Evolutionary conservation across 2,888 invertebrate genomes (phyloP).

Genomic region (Tuberolachnus salignus): DNA sequence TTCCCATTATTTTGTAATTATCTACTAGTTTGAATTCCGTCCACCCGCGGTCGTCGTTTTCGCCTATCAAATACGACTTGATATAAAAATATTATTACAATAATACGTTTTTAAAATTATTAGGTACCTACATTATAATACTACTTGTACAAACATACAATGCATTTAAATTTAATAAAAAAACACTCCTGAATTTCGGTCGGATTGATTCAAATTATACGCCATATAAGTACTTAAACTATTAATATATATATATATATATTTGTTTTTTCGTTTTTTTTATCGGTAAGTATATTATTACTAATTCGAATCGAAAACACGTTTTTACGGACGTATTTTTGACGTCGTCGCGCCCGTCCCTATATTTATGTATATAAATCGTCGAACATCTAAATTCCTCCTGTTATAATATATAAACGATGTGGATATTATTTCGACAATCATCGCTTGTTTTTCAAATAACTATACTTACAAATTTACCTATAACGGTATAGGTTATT

Average conservation of each 20-base stretch:
- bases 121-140: too few relatives aligned
- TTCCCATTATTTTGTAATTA: not conserved
- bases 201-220: slow-evolving; percentile 14
- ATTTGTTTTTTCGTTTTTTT: not conserved
- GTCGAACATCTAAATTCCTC: not conserved
- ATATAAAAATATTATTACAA: not conserved
- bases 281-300: not conserved
- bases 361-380: too few relatives aligned
- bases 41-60: not conserved
- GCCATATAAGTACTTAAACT: too few relatives aligned
- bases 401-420: too few relatives aligned
- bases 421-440: not conserved
- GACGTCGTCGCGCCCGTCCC: not conserved
- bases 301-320: not conserved
- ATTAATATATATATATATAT: not conserved
- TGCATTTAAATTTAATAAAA: not conserved
- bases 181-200: not conserved
- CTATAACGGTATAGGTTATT: too few relatives aligned
- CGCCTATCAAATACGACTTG: not conserved
- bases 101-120: not conserved
- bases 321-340: slow-evolving; percentile 3
- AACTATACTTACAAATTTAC: not conserved
- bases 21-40: not conserved
- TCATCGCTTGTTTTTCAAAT: not conserved
- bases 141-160: not conserved